Evolutionary conservation across 2,113 vertebrate genomes (phyloP).

Genomic region (Oreocharis arfaki): DNA sequence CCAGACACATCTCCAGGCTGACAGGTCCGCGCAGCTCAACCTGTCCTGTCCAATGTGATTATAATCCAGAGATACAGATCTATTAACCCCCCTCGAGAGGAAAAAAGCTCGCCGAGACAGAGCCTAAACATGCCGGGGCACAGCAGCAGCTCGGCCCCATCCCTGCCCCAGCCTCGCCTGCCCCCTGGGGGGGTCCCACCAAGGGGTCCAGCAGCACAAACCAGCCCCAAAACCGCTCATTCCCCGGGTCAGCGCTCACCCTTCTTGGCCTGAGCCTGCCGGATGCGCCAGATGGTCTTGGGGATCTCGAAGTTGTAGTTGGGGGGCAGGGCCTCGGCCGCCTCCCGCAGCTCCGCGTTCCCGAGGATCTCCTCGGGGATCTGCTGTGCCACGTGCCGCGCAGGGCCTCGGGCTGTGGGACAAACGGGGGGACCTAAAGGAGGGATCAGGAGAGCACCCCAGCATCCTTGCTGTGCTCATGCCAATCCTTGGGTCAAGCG

Average conservation of each 20-base stretch:
- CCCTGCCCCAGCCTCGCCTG: neutral
- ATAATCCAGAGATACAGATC: conserved; percentile 40
- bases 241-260: conserved; percentile 63
- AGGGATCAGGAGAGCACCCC: accelerated
- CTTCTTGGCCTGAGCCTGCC: conserved; percentile 83
- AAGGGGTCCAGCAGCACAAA: neutral
- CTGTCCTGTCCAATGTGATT: conserved; percentile 43
- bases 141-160: neutral
- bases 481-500: accelerated
- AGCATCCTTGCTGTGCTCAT: accelerated
- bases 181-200: accelerated
- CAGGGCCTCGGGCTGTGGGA: conserved; percentile 55
- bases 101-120: neutral
- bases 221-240: neutral
- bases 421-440: neutral
- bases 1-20: conserved; percentile 40
- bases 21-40: neutral
- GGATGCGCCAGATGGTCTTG: conserved; percentile 94
- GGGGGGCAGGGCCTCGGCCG: conserved; percentile 75
- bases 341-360: conserved; percentile 79
- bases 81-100: neutral
- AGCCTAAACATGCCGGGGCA: neutral
- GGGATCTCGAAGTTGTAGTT: conserved; percentile 99
- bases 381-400: conserved; percentile 80
- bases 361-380: conserved; percentile 89